Base-by-base conservation (phyloP, 1,140 invertebrate species). In the Drosophila yakuba region DNA sequence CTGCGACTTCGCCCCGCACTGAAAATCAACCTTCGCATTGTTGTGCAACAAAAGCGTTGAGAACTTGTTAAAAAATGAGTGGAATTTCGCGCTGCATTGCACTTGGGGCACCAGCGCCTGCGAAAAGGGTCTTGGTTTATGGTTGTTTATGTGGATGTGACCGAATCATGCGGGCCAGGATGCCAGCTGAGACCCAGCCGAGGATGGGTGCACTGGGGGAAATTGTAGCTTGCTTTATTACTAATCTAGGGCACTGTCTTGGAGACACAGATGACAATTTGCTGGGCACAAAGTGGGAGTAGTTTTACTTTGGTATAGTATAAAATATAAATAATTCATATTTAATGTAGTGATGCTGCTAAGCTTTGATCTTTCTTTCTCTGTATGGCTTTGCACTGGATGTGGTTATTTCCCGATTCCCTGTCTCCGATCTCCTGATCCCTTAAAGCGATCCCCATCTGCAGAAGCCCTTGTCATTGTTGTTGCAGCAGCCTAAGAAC, bases 61-160 rank as follows among this genome's bases (percentile, higher is more conserved):
- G 80, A 88, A 88, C 85, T 88, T 80, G 85, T 83, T 89, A 80
- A 88, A 85, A 78, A 88, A 88, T 89, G 84, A 88, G 80, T 78
- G 84, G 84, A 88, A 88, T 88, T 88, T 88, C 84, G 84, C 84
- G 84, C 84, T 88, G 83, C 83, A 67, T 79, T 88, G 83, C 83
- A 89, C 84, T 83, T 78, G 73, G 67, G 76, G 64, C 59, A 62
- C 60, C 58, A 51, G 45, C 7, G 66, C 54, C 48, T 54, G 43
- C 54, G 11, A 56, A 63, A 68, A 51, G 48, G 51, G 43, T 68
- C 60, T 68, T 52, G 59, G n/a, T n/a, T n/a, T n/a, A n/a, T n/a
- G n/a, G 38, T 12, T n/a, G 47, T 50, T 59, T 36, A n/a, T 7
- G 45, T 50, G 64, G 47, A 15, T 51, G 59, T 44, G 59, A 51